Base-by-base conservation (phyloP, 2,888 invertebrate genomes). In the Emmelina monodactyla region DNA sequence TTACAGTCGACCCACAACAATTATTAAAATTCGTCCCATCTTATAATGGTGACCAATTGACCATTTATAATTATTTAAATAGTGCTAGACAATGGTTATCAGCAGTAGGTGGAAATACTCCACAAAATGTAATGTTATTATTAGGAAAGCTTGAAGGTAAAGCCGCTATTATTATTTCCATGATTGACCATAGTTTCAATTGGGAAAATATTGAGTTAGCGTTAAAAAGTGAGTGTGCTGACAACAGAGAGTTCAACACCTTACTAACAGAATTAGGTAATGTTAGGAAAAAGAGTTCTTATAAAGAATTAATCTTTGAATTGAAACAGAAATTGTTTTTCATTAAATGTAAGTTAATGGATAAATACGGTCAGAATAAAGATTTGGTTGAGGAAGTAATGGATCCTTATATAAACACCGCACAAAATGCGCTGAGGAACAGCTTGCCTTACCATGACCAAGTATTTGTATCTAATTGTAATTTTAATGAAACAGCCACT, bases 261-360 rank as follows among this genome's bases (percentile, higher is more conserved):
- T 9, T 19, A 19, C 9, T 6, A 19, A 9, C 9, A 6, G 19
- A 19, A 19, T 19, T 19, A 19, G 28, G 6, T 6, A 19, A 19
- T 9, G 19, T 19, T 5, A 19, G 9, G 9, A 5, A 9, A 19
- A 19, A 37, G 14, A 28, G 33, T 10, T 33, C 4, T 25, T 38
- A 34, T 35, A 37, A 35, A 22, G 36, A 40, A 29, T 34, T 38
- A 19, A n/a, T n/a, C n/a, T 41, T 37, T 14, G 39, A 41, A 19
- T 30, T 41, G 25, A 39, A 41, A 32, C 37, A 41, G 33, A 39
- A 41, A 36, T n/a, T n/a, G n/a, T n/a, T n/a, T n/a, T n/a, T n/a
- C n/a, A n/a, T n/a, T n/a, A n/a, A n/a, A n/a, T n/a, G n/a, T 12
- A 35, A 34, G 32, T 36, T 11, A 37, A 40, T 35, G 40, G 34